Base-by-base conservation (phyloP, 2,797 vertebrate genomes). In the Rhinella marina region DNA sequence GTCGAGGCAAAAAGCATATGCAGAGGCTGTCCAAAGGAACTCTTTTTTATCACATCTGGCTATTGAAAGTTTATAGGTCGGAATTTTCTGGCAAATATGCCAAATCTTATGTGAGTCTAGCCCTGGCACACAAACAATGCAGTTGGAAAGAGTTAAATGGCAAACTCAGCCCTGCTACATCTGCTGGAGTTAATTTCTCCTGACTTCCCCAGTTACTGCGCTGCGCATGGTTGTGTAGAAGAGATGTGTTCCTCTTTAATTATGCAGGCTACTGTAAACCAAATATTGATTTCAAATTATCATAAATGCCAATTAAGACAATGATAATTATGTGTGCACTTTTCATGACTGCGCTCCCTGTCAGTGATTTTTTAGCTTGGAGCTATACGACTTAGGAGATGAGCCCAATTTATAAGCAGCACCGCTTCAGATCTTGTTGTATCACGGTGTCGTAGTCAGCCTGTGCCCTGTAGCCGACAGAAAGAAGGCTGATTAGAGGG, bases 381-480 rank as follows among this genome's bases (percentile, higher is more conserved):
- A 86, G 78, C 86, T 90, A 91, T 89, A 80, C 79, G 61, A 84
- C 81, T 90, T 86, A 87, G 86, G 68, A 90, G 86, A 89, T 88
- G 82, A 88, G 56, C 72, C 86, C 75, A 73, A 81, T 87, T 91
- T 89, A 90, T 88, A 91, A 90, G 90, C 90, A 91, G 81, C 89
- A 90, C 85, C 88, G 88, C 68, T 85, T 91, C 88, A 86, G 48
- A 82, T 86, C 89, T 80, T 41, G 91, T 88, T 87, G 13, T 88
- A 88, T 90, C 90, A 90, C 86, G 61, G 72, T 87, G 82, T 88
- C 88, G 50, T 76, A 41, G 29, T 59, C 75, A 83, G 84, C 27
- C 56, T 57, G 52, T 88, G 21, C 29, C 73, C 32, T 79, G 52
- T 86, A 75, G 77, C 54, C 83, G 62, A 27, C 79, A 57, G 70